phyloP scores from a whole-genome alignment of 1,140 invertebrate species.

The Drosophila lini region DNA sequence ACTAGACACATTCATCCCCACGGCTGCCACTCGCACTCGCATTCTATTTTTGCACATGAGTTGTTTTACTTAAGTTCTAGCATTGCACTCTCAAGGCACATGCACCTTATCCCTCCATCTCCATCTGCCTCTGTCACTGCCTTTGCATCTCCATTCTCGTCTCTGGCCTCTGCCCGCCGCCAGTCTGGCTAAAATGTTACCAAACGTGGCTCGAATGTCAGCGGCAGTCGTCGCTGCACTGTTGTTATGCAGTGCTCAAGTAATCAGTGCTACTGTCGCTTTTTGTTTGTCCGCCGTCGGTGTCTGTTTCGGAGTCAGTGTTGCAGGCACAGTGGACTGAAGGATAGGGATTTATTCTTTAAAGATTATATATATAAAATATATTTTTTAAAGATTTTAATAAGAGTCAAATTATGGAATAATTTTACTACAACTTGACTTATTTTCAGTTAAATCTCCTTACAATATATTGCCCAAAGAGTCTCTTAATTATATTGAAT shows the following conservation, averaged over 20 bases:
- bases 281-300: conserved; percentile 73
- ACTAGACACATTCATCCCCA: conserved; percentile 59
- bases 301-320: conserved; percentile 54
- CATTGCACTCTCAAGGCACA: conserved; percentile 78
- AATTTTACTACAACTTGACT: background rate
- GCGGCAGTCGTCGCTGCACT: conserved; percentile 47
- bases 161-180: background rate
- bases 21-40: conserved; percentile 38
- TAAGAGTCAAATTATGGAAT: background rate
- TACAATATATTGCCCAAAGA: too few relatives aligned
- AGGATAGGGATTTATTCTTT: background rate
- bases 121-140: background rate
- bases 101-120: conserved; percentile 57
- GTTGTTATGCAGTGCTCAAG: conserved; percentile 68
- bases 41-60: conserved; percentile 77
- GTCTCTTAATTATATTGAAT: too few relatives aligned
- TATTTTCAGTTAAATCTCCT: too few relatives aligned
- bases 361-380: fast-evolving
- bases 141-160: background rate
- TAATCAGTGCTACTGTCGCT: conserved; percentile 80
- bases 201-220: conserved; percentile 79
- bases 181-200: conserved; percentile 70
- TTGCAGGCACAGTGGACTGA: conserved; percentile 22
- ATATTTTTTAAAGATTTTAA: background rate
- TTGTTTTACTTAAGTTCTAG: conserved; percentile 82